Evolutionary conservation across 2,113 vertebrate species (phyloP), one percentile per base, ranked within the genome.

Genomic region (Trochalopteron elliotii): DNA sequence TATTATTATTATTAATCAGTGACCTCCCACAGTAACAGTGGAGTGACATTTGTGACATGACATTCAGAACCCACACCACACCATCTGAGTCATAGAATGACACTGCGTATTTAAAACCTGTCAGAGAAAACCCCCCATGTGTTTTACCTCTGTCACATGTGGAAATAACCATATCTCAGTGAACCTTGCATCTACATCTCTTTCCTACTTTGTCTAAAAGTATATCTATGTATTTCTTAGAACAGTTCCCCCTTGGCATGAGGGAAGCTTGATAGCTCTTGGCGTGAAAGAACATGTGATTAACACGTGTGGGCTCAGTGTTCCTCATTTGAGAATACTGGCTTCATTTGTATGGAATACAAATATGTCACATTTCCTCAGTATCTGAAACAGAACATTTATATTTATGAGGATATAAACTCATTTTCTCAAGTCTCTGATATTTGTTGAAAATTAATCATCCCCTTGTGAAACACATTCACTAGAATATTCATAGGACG

Each of bases 391-490:
- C 94, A 91, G 93, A 93, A 90, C 91, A 96, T 96, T 96, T 96
- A 96, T 96, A 97, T 97, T 97, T 96, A 97, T 96, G 93, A 97
- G 94, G 67, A 90, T 83, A 96, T 92, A 95, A 95, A 96, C 90
- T 94, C 78, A 83, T 94, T 97, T 96, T 96, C 91, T 96, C 94
- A 94, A 91, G 91, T 90, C 95, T 94, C 89, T 2, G 11, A 96
- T 96, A 97, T 96, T 96, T 96, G 95, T 89, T 94, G 96, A 96
- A 97, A 96, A 96, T 94, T 97, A 96, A 96, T 96, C 96, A 96
- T 95, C 94, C 93, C 90, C 93, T 90, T 92, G 94, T 1, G 40
- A 96, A 96, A 96, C 82, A 94, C 74, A 77, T 92, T 88, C 93
- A 92, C 94, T 95, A 94, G 85, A 96, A 97, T 97, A 97, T 96